phyloP scores from a whole-genome alignment of 1,140 invertebrate genomes.

The Ips typographus region DNA sequence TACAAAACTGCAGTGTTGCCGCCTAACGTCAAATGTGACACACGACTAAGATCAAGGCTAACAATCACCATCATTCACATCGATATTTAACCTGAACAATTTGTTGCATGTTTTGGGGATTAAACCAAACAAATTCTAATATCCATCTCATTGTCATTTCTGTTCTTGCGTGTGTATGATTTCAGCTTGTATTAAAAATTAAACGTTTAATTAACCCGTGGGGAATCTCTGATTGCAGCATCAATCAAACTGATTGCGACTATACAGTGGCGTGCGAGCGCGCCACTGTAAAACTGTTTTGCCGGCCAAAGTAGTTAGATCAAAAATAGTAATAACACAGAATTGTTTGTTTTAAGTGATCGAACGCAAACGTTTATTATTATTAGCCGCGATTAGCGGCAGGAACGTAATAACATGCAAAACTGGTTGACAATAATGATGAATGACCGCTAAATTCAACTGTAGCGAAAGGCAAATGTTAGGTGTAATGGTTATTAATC shows the following conservation, averaged over 20 bases:
- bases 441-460: conserved; percentile 17
- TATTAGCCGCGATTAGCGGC: conserved; percentile 9
- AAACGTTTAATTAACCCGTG: not conserved
- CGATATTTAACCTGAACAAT: not conserved
- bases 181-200: not conserved
- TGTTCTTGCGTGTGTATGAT: conserved; percentile 25
- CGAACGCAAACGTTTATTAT: conserved; percentile 1
- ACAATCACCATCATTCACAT: not conserved
- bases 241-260: not conserved
- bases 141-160: conserved; percentile 36
- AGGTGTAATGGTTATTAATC: conserved; percentile 10
- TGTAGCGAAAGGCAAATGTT: conserved; percentile 5
- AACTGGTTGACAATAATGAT: conserved; percentile 23
- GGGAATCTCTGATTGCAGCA: not conserved
- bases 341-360: conserved; percentile 17
- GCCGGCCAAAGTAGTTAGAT: conserved; percentile 12
- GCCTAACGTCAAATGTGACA: too few species aligned
- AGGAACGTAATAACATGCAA: not conserved
- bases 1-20: too few species aligned
- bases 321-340: conserved; percentile 16
- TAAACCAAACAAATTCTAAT: conserved; percentile 3
- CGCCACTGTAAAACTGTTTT: conserved; percentile 9
- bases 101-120: not conserved
- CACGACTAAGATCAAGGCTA: not conserved
- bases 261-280: not conserved